A percentile compares a stretch with the other conserved stretches of the same genome.
These are phyloP conservation scores for Clarias gariepinus DNA, from an alignment of 2,113 vertebrate genomes.

Conservation along the genomic window DNA sequence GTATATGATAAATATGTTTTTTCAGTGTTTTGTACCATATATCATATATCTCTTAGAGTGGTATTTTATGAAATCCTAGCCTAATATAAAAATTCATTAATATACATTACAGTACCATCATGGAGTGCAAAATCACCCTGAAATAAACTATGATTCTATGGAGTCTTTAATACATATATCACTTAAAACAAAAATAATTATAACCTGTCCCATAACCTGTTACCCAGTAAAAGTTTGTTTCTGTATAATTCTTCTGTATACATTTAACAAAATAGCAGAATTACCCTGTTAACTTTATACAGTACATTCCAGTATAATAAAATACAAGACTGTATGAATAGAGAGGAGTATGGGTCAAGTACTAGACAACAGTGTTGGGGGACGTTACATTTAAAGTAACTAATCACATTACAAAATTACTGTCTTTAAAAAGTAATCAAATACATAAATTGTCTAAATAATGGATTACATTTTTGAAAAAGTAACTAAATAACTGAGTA, in stretches of 20 bases:
- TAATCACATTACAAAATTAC: too few species aligned
- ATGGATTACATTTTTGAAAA: too few species aligned
- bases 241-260: background rate
- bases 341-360: background rate
- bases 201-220: background rate
- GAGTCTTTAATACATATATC: background rate
- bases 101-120: background rate
- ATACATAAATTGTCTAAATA: too few species aligned
- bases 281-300: background rate
- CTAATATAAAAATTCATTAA: background rate
- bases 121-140: background rate
- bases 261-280: background rate
- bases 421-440: too few species aligned
- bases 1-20: background rate
- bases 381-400: too few species aligned
- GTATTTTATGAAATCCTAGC: background rate
- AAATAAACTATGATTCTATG: background rate
- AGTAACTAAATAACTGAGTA: too few species aligned
- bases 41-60: background rate
- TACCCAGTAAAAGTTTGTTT: background rate
- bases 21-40: background rate
- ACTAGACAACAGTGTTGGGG: too few species aligned
- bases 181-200: background rate
- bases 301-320: too few species aligned
- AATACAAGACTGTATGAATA: background rate